Evolutionary conservation across 2,113 vertebrate species (phyloP).

Genomic region (Nesospiza acunhae): DNA sequence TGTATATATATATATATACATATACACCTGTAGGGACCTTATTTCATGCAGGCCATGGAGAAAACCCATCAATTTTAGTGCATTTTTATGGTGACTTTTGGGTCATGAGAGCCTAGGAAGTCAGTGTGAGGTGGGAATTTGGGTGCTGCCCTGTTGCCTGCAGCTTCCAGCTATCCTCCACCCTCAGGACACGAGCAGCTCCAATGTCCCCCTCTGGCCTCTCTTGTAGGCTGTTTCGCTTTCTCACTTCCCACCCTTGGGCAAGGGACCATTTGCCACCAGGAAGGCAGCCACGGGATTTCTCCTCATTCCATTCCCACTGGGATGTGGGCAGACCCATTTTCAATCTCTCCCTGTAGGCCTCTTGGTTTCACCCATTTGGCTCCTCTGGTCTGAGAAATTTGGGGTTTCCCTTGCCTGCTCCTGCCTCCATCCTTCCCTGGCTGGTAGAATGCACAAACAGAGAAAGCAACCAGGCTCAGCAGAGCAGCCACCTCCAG

Average conservation of each 20-base stretch:
- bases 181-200: rapidly evolving
- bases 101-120: background rate
- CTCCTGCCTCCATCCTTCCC: background rate
- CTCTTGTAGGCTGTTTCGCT: background rate
- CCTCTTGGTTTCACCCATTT: background rate
- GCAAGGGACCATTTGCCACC: background rate
- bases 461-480: background rate
- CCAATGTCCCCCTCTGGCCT: background rate
- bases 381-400: background rate
- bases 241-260: background rate
- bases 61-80: background rate
- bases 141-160: background rate
- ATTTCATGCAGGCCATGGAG: background rate
- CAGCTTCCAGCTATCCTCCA: background rate
- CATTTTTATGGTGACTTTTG: background rate
- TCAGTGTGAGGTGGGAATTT: rapidly evolving
- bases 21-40: background rate
- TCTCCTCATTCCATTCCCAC: background rate
- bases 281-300: background rate
- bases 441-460: background rate
- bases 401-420: background rate
- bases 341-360: background rate
- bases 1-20: rapidly evolving
- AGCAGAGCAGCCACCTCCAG: background rate
- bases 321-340: background rate